Evolutionary conservation across 2,888 invertebrate species (phyloP), one percentile per base, ranked within the genome.

Genomic region (Autographa pulchrina): DNA sequence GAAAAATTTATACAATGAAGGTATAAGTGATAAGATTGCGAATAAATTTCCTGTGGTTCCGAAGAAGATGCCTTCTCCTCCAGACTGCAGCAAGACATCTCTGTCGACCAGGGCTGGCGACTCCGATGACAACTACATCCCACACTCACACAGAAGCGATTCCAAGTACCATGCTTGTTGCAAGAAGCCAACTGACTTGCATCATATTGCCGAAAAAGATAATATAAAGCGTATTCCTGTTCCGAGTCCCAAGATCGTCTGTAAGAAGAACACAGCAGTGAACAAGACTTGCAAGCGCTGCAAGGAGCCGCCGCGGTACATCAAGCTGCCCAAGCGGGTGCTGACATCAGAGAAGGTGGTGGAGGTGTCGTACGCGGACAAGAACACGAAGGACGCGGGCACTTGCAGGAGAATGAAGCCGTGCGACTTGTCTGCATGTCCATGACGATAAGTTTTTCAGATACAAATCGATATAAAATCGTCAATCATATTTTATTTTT

Each of bases 1-100:
- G 62, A 91, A 84, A 74, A 88, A 85, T 20, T 70, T 93, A 48
- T 93, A 93, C 75, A 93, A 93, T 65, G 93, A 94, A 80, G 93
- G 93, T 18, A 93, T 93, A 25, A 89, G 89, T 73, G 91, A 93
- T 65, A 43, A 52, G 0, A 74, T 87, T 32, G 76, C 86, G 0
- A 68, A 80, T 38, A 73, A 70, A 6, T 62, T 76, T 52, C 80
- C 78, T 5, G 31, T 74, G n/a, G 14, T 56, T 13, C 54, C 80
- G 0, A 62, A 61, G 63, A 43, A 8, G 52, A 1, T 11, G 18
- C 11, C 35, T n/a, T 14, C 63, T 3, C 48, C 41, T 6, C 56
- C 59, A 0, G 31, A 25, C 18, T 43, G 43, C 20, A 81, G 72
- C 60, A 67, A 32, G 35, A 62, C 16, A 0, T 59, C 61, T 2